These are phyloP conservation scores for Diarsia mendica DNA, from an alignment of 2,888 invertebrate species.

Conservation along the genomic window DNA sequence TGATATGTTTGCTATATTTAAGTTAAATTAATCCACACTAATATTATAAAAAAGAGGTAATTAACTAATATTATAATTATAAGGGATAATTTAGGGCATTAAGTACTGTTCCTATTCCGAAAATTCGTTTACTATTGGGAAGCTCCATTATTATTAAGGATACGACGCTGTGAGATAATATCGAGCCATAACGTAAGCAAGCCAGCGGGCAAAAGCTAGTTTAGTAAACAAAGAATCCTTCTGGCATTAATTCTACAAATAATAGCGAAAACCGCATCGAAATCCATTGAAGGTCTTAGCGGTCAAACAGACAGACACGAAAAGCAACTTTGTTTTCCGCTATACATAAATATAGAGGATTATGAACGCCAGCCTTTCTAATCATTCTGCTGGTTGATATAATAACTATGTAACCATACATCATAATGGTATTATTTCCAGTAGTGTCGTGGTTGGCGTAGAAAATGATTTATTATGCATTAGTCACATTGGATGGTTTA, in stretches of 20 bases:
- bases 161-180: background rate
- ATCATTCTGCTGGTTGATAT: conserved; percentile 5
- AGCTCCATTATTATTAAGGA: no score
- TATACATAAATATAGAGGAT: background rate
- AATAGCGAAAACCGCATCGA: background rate
- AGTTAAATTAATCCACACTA: no score
- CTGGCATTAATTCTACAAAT: background rate
- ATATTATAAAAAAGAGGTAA: background rate
- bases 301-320: background rate
- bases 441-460: conserved; percentile 18
- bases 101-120: background rate
- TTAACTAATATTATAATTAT: no score
- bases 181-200: background rate
- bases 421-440: conserved; percentile 22
- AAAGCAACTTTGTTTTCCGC: background rate
- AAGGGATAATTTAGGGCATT: background rate
- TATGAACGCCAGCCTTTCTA: background rate
- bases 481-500: conserved; percentile 14
- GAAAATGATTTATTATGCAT: conserved; percentile 35
- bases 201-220: no score
- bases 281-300: background rate
- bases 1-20: background rate
- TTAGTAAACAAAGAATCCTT: background rate
- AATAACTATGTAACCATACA: conserved; percentile 10
- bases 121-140: background rate